Percentiles rank a stretch among this genome's conserved stretches.
These are phyloP conservation scores for Taenioides sp. DNA, from an alignment of 2,797 vertebrate species.

Conservation along the genomic window DNA sequence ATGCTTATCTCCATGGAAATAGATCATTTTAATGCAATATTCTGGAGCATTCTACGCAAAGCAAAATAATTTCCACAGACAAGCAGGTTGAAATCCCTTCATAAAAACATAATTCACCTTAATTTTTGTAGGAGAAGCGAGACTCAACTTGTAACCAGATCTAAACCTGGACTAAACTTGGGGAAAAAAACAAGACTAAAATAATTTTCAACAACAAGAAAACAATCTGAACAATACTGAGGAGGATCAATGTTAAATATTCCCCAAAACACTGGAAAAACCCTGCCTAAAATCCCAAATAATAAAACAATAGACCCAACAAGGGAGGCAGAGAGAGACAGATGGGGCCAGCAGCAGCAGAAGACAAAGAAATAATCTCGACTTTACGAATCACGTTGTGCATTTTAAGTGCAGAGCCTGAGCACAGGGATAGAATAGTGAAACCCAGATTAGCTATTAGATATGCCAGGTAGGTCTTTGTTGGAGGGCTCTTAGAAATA, in stretches of 20 bases:
- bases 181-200: neutral
- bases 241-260: conserved; percentile 19
- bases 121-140: no score
- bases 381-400: conserved; percentile 86
- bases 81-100: no score
- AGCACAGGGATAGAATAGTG: conserved; percentile 93
- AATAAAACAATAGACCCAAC: conserved; percentile 46
- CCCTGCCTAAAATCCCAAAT: conserved; percentile 45
- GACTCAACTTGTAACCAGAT: neutral
- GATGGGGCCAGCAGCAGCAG: conserved; percentile 44
- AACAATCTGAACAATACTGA: neutral
- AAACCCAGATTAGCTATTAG: conserved; percentile 93
- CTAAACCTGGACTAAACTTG: neutral
- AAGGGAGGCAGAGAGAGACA: conserved; percentile 66
- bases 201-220: neutral
- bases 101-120: no score
- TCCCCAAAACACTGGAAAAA: conserved; percentile 25
- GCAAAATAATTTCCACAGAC: no score
- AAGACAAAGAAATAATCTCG: conserved; percentile 65
- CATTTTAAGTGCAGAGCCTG: conserved; percentile 89
- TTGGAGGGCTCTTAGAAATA: conserved; percentile 96
- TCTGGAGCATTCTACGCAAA: no score
- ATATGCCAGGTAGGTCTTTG: conserved; percentile 92
- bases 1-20: no score
- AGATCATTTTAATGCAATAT: no score